A percentile compares a stretch with the other conserved stretches of the same genome.
phyloP scores from a whole-genome alignment of 2,797 vertebrate species.

The Leptodactylus fallax region DNA sequence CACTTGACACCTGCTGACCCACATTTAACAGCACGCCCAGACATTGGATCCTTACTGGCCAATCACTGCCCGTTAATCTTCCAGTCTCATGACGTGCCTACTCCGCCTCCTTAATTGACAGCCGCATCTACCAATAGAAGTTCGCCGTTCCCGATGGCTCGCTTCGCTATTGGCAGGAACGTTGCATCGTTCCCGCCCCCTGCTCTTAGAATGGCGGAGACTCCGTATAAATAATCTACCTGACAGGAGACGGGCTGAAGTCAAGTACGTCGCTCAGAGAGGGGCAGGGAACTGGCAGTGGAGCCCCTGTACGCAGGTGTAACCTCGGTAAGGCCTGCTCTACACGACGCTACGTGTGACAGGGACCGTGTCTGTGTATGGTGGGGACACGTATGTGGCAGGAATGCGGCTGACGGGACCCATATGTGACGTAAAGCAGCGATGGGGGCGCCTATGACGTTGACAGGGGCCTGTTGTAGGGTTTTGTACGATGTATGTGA shows the following conservation, averaged over 20 bases:
- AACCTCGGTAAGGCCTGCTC: background rate
- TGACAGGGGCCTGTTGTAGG: background rate
- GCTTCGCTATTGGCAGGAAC: slow-evolving; percentile 1
- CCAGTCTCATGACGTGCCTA: background rate
- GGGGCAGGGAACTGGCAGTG: background rate
- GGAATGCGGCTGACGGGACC: background rate
- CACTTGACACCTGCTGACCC: background rate
- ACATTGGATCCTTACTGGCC: background rate
- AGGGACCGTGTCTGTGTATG: too few species aligned
- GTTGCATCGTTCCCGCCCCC: slow-evolving; percentile 73
- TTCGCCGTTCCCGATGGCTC: fast-evolving
- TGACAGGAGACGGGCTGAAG: slow-evolving; percentile 81
- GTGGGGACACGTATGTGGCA: background rate
- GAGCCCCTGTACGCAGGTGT: background rate
- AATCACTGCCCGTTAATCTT: background rate
- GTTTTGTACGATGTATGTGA: background rate
- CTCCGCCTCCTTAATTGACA: background rate
- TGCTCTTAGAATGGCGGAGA: slow-evolving; percentile 79
- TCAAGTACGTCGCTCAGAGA: slow-evolving; percentile 69
- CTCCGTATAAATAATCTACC: slow-evolving; percentile 78
- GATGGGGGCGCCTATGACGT: background rate
- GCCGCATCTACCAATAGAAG: background rate
- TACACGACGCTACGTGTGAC: background rate
- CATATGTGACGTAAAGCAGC: background rate
- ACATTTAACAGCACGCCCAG: background rate